These are phyloP conservation scores for Sminthopsis crassicaudata DNA, from an alignment of 2,113 vertebrate species.

Conservation along the genomic window DNA sequence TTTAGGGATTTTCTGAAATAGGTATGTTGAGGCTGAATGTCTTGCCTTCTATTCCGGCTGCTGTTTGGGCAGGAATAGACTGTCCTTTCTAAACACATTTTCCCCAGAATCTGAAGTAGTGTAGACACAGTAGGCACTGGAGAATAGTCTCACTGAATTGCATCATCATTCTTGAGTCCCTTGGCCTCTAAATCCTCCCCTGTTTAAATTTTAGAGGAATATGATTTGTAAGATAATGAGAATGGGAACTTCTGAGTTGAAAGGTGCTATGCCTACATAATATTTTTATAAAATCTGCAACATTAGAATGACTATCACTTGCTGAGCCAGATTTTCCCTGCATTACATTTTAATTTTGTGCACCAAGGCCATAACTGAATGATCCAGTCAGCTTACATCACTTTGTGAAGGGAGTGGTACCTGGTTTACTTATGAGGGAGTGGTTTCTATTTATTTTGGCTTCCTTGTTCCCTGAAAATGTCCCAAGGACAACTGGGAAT, in stretches of 20 bases:
- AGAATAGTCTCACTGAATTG: not conserved
- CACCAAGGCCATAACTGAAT: not conserved
- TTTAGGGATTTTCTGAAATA: not conserved
- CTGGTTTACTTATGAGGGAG: not conserved
- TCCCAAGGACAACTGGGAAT: not conserved
- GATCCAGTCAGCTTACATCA: not conserved
- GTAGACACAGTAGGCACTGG: not conserved
- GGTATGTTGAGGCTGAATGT: not conserved
- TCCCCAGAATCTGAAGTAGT: not conserved
- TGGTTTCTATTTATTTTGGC: not conserved
- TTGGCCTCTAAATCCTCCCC: not conserved
- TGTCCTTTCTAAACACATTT: not conserved
- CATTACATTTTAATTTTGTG: not conserved
- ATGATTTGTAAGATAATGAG: not conserved
- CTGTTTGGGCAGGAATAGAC: not conserved
- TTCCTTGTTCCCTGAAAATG: not conserved
- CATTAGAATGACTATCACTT: not conserved
- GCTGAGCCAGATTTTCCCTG: not conserved
- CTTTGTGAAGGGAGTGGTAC: not conserved
- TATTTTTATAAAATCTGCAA: not conserved
- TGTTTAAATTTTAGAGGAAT: not conserved
- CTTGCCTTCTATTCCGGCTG: not conserved
- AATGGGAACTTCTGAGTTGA: constrained; percentile 19
- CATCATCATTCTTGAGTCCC: not conserved
- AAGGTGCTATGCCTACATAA: not conserved